These are phyloP conservation scores for Cariama cristata DNA, from an alignment of 2,113 vertebrate genomes.

Conservation along the genomic window DNA sequence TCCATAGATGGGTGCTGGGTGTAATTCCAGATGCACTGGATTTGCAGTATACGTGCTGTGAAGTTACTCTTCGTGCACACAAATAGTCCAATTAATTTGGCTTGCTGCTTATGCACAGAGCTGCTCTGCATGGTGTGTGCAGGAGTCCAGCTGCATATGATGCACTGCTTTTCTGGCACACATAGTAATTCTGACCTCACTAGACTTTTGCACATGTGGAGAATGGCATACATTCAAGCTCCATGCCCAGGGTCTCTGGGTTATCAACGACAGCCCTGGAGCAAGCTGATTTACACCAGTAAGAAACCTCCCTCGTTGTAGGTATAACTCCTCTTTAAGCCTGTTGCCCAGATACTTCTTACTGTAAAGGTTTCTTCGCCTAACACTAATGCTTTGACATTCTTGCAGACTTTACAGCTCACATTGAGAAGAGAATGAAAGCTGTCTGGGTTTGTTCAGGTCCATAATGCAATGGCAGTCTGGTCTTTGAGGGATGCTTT, in stretches of 20 bases:
- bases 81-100: not conserved
- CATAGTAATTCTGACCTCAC: not conserved
- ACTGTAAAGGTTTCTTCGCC: not conserved
- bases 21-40: not conserved
- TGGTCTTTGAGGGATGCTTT: not conserved
- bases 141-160: not conserved
- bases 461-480: not conserved
- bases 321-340: not conserved
- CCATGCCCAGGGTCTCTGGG: not conserved
- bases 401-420: not conserved
- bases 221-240: not conserved
- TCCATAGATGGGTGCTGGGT: not conserved
- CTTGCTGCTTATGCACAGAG: not conserved
- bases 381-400: not conserved
- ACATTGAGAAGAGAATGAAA: not conserved
- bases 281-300: not conserved
- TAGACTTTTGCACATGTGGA: accelerated
- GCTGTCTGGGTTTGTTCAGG: not conserved
- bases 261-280: not conserved
- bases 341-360: not conserved
- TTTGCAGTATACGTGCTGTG: not conserved
- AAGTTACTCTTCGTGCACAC: not conserved
- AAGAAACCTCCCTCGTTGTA: not conserved
- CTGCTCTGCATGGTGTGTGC: not conserved
- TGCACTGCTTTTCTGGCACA: not conserved